Evolutionary conservation across 2,888 invertebrate genomes (phyloP).

Genomic region (Phortica okadai): DNA sequence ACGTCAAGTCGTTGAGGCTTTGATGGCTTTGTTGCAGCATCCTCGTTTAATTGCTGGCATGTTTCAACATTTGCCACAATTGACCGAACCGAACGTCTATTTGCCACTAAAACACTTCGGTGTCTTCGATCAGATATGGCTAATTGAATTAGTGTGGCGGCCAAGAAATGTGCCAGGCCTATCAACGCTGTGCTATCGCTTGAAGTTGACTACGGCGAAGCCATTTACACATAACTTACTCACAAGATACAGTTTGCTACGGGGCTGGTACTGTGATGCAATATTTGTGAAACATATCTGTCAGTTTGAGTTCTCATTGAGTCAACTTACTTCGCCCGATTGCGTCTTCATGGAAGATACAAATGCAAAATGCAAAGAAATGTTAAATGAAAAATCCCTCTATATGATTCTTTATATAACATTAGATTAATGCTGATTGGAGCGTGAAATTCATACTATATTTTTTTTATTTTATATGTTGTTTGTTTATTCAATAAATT

Average conservation of each 20-base stretch:
- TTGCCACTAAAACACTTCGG: slow-evolving; percentile 8
- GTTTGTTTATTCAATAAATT: no score
- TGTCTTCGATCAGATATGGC: slow-evolving; percentile 40
- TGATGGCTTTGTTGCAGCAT: slow-evolving; percentile 37
- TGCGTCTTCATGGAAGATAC: background rate
- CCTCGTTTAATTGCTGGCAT: slow-evolving; percentile 36
- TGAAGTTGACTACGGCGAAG: rapidly evolving
- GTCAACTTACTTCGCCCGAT: background rate
- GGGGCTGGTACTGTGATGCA: slow-evolving; percentile 40
- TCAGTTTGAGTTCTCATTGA: slow-evolving; percentile 34
- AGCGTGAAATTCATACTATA: no score
- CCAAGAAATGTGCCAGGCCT: background rate
- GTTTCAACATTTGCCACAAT: slow-evolving; percentile 36
- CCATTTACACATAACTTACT: background rate
- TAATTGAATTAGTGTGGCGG: slow-evolving; percentile 40
- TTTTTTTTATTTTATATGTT: no score
- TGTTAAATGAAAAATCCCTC: background rate
- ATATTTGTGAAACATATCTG: slow-evolving; percentile 46
- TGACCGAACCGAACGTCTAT: background rate
- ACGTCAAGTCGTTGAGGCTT: background rate
- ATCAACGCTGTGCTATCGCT: background rate
- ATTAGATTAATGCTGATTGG: no score
- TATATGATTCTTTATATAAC: no score
- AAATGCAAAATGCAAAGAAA: background rate
- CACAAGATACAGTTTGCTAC: slow-evolving; percentile 41